A percentile compares a stretch with the other conserved stretches of the same genome.
phyloP scores from a whole-genome alignment of 2,113 vertebrate genomes.

The Maccullochella peelii region DNA sequence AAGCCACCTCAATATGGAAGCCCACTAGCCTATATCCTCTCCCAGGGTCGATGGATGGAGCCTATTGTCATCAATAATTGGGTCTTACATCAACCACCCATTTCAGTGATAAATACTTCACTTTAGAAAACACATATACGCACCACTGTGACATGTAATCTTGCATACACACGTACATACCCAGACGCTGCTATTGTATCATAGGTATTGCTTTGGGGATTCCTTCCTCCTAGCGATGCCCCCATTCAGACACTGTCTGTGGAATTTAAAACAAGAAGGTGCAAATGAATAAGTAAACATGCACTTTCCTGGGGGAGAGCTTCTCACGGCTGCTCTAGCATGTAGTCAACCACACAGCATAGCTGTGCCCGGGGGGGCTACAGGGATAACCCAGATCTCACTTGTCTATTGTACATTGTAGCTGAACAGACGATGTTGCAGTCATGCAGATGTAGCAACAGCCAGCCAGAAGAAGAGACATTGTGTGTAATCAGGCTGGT shows the following conservation, averaged over 20 bases:
- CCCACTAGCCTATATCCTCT: constrained; percentile 50
- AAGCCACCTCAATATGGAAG: constrained; percentile 55
- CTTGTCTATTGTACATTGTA: constrained; percentile 60
- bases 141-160: constrained; percentile 52
- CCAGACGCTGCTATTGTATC: constrained; percentile 67
- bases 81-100: constrained; percentile 74
- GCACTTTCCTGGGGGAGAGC: constrained; percentile 79
- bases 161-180: constrained; percentile 55
- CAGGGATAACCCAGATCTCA: constrained; percentile 75
- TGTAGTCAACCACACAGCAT: constrained; percentile 77
- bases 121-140: constrained; percentile 65
- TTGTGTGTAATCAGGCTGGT: background rate
- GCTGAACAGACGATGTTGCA: constrained; percentile 54
- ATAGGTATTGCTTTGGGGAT: constrained; percentile 74
- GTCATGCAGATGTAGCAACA: constrained; percentile 32
- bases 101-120: constrained; percentile 75
- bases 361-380: constrained; percentile 77
- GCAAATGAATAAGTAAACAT: constrained; percentile 86
- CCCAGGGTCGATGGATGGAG: constrained; percentile 66
- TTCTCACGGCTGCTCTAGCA: constrained; percentile 79
- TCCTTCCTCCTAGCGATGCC: constrained; percentile 71
- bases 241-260: constrained; percentile 68
- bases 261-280: constrained; percentile 82
- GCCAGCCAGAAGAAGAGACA: constrained; percentile 16
- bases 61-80: constrained; percentile 74